These are phyloP conservation scores for Boloria euphrosyne DNA, from an alignment of 2,888 invertebrate species.

Conservation along the genomic window DNA sequence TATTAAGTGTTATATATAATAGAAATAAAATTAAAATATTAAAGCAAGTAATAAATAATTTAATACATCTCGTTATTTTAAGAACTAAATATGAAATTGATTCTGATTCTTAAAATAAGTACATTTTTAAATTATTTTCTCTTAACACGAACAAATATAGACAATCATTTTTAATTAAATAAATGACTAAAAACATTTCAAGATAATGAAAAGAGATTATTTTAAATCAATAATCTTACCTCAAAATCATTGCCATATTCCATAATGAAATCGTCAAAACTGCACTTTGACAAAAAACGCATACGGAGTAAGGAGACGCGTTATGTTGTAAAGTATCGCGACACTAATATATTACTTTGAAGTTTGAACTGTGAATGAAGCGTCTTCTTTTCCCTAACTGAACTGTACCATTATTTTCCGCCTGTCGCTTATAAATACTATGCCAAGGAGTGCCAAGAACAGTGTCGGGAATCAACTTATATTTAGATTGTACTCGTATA, in stretches of 20 bases:
- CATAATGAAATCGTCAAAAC: constrained; percentile 72
- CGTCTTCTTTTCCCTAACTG: constrained; percentile 51
- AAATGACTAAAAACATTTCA: no score
- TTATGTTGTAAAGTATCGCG: constrained; percentile 40
- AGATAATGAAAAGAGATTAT: no score
- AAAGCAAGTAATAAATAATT: no score
- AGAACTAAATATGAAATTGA: no score
- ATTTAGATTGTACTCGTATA: constrained; percentile 46
- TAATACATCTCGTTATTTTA: no score
- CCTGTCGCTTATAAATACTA: constrained; percentile 71
- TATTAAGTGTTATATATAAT: no score
- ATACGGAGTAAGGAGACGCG: constrained; percentile 53
- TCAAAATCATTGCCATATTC: constrained; percentile 73
- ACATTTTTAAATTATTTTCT: no score
- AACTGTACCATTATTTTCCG: constrained; percentile 65
- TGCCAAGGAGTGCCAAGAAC: constrained; percentile 63
- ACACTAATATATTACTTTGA: background rate
- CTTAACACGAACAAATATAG: no score
- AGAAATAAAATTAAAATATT: no score
- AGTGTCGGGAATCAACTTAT: constrained; percentile 54
- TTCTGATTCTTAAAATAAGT: no score
- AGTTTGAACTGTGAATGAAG: constrained; percentile 45
- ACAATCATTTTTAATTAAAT: no score
- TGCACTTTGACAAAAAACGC: constrained; percentile 58
- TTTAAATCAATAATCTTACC: constrained; percentile 49